Percentiles rank a stretch among this genome's conserved stretches.
Conservation (phyloP, 2,888 invertebrate species). For the Diaprepes abbreviatus region DNA sequence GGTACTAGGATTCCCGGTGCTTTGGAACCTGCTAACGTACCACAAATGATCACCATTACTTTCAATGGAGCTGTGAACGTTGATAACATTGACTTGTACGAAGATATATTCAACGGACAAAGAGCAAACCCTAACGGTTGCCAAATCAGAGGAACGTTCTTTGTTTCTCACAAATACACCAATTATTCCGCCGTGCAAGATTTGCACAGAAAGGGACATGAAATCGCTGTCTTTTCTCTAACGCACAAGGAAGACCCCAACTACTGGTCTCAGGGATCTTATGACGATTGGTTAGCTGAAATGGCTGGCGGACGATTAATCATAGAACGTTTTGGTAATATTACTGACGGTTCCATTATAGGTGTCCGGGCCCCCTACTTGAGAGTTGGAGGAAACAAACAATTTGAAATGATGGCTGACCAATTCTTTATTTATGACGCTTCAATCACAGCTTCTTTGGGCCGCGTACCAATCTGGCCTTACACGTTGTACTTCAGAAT, state of each 20-base stretch:
- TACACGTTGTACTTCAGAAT: conserved; percentile 97
- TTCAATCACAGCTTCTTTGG: conserved; percentile 90
- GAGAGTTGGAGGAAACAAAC: conserved; percentile 92
- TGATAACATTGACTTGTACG: conserved; percentile 93
- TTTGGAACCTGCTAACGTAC: conserved; percentile 86
- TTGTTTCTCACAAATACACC: conserved; percentile 92
- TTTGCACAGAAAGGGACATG: conserved; percentile 89
- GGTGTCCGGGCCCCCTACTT: conserved; percentile 91
- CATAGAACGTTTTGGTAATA: conserved; percentile 90
- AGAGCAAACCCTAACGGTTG: conserved; percentile 91
- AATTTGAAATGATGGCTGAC: conserved; percentile 97
- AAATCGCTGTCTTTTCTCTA: conserved; percentile 91
- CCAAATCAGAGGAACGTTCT: conserved; percentile 90
- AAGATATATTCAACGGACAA: conserved; percentile 89
- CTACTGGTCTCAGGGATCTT: conserved; percentile 89
- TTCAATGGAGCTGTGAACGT: conserved; percentile 95
- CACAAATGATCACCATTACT: conserved; percentile 93
- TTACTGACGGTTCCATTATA: conserved; percentile 91
- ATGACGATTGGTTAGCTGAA: conserved; percentile 94
- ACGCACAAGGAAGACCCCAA: conserved; percentile 94
- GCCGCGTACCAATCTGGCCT: conserved; percentile 95
- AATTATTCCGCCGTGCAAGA: conserved; percentile 93
- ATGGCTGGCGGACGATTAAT: conserved; percentile 93
- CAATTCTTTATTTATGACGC: conserved; percentile 96
- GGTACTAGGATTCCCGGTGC: conserved; percentile 90